A percentile compares a stretch with the other conserved stretches of the same genome.
Evolutionary conservation across 1,140 invertebrate species (phyloP).

Genomic region (Nasonia giraulti): DNA sequence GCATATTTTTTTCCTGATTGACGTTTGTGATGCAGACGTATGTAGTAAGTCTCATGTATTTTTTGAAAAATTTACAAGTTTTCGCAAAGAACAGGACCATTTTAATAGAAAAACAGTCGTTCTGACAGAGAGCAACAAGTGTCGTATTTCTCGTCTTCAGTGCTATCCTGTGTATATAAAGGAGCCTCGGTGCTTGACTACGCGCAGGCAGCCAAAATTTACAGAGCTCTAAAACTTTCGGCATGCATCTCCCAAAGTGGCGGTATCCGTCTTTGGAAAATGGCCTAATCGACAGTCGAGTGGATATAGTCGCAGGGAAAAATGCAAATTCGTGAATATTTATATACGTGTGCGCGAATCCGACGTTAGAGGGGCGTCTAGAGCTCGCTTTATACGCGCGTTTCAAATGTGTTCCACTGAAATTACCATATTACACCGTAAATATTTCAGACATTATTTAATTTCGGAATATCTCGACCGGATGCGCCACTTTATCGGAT

Average conservation of each 20-base stretch:
- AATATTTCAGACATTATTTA: constrained; percentile 40
- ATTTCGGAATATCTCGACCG: constrained; percentile 14
- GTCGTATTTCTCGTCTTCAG: constrained; percentile 33
- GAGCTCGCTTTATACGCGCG: background rate
- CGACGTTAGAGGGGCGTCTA: constrained; percentile 24
- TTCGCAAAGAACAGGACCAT: no score
- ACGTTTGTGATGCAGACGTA: background rate
- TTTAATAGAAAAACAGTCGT: background rate
- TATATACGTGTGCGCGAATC: constrained; percentile 37
- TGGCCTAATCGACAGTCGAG: constrained; percentile 28
- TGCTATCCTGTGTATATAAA: background rate
- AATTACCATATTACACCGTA: constrained; percentile 49
- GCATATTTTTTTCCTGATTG: background rate
- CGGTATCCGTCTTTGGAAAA: constrained; percentile 46
- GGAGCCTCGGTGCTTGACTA: background rate
- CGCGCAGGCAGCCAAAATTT: constrained; percentile 27
- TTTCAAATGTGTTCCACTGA: constrained; percentile 26
- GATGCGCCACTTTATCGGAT: background rate
- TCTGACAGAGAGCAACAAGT: constrained; percentile 43
- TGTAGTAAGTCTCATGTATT: no score
- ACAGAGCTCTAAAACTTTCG: constrained; percentile 49
- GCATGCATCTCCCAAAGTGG: constrained; percentile 48
- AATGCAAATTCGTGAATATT: constrained; percentile 49
- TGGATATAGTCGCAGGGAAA: constrained; percentile 27
- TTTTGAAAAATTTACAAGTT: no score